Evolutionary conservation across 2,797 vertebrate species (phyloP).

Genomic region (Lutjanus campechanus): DNA sequence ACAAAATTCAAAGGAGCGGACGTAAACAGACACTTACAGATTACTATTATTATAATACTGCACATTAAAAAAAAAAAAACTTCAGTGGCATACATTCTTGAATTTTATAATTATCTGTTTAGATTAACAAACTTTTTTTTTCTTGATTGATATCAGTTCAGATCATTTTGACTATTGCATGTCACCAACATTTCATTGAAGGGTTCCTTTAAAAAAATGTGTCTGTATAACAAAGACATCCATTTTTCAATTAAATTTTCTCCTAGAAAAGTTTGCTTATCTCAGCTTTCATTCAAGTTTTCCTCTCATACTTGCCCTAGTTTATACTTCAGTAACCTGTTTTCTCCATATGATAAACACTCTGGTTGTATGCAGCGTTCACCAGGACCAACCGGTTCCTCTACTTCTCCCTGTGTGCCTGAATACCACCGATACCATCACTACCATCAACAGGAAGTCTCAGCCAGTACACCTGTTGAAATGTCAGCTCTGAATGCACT

Average conservation of each 20-base stretch:
- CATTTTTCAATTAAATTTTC: neutral
- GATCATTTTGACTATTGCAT: no score
- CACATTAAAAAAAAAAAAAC: no score
- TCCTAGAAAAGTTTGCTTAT: neutral
- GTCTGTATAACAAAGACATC: neutral
- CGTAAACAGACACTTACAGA: no score
- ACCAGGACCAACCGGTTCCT: slow-evolving; percentile 75
- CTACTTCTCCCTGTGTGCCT: slow-evolving; percentile 55
- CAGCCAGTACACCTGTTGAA: slow-evolving; percentile 6
- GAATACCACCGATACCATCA: slow-evolving; percentile 65
- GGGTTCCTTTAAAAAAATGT: no score
- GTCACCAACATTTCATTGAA: no score
- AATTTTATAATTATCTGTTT: neutral
- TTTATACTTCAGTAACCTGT: slow-evolving; percentile 23
- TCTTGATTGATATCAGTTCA: no score
- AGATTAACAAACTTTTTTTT: no score
- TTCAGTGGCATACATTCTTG: neutral
- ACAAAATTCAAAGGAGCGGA: no score
- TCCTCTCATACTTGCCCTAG: slow-evolving; percentile 6
- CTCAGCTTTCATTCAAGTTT: neutral
- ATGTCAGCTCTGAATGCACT: neutral
- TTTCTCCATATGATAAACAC: slow-evolving; percentile 64
- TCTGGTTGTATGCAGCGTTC: slow-evolving; percentile 20
- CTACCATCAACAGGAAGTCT: slow-evolving; percentile 50
- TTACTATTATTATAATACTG: no score